Conservation (phyloP, 2,113 vertebrate species). For the Thalassarche chlororhynchos region DNA sequence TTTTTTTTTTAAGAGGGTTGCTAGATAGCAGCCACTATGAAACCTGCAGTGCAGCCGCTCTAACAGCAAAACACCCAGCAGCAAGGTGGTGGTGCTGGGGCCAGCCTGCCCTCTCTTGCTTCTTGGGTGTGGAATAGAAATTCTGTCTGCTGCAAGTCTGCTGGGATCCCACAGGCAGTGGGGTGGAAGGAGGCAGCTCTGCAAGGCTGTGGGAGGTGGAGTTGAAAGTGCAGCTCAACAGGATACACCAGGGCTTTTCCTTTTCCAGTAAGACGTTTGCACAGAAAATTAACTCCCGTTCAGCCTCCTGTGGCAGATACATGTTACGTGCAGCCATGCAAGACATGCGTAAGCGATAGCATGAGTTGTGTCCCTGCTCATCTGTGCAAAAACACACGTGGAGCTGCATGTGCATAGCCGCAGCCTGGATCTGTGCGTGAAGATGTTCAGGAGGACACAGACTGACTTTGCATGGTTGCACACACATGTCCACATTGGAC, state of each 20-base stretch:
- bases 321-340: not conserved
- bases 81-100: not conserved
- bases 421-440: not conserved
- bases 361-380: not conserved
- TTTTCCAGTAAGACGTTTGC: not conserved
- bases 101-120: not conserved
- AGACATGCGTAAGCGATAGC: rapidly evolving
- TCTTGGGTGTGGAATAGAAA: not conserved
- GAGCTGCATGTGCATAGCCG: not conserved
- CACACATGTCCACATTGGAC: rapidly evolving
- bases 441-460: not conserved
- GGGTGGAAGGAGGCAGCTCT: not conserved
- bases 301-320: not conserved
- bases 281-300: not conserved
- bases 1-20: not conserved
- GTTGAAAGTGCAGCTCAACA: not conserved
- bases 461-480: not conserved
- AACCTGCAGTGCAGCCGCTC: not conserved
- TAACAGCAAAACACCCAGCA: not conserved
- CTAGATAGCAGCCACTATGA: not conserved
- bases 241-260: not conserved
- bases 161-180: too few species aligned
- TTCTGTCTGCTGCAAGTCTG: not conserved
- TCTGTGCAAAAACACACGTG: rapidly evolving
- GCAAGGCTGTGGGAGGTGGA: not conserved